phyloP scores from a whole-genome alignment of 2,113 vertebrate species.

The Ramphastos sulfuratus region DNA sequence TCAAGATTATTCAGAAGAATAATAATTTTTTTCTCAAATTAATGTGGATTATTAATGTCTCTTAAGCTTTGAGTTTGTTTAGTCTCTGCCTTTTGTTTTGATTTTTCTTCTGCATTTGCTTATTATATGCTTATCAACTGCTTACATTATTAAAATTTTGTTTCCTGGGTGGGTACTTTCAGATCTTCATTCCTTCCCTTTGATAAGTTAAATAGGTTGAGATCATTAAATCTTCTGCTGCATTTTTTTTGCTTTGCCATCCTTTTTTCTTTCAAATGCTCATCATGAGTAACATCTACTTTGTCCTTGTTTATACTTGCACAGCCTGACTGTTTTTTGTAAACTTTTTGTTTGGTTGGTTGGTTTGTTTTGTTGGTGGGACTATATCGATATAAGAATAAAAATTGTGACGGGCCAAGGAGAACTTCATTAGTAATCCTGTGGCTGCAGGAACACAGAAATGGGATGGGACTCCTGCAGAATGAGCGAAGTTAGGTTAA shows the following conservation, averaged over 20 bases:
- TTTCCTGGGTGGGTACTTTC: conserved; percentile 21
- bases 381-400: neutral
- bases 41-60: neutral
- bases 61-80: neutral
- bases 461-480: neutral
- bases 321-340: neutral
- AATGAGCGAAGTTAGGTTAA: accelerated
- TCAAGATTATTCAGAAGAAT: neutral
- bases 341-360: neutral
- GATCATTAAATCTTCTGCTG: conserved; percentile 57
- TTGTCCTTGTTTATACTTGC: conserved; percentile 39
- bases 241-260: neutral
- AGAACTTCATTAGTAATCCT: neutral
- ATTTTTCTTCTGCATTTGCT: neutral
- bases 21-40: neutral
- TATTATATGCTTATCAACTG: conserved; percentile 36
- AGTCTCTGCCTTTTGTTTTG: neutral
- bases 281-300: neutral
- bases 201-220: conserved; percentile 62
- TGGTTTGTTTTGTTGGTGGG: neutral
- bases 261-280: conserved; percentile 23
- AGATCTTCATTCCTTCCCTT: conserved; percentile 53
- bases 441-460: neutral
- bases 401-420: neutral
- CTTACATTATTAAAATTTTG: conserved; percentile 59